Conservation (phyloP, 2,888 invertebrate genomes). For the Callyntrura guangdongensis region DNA sequence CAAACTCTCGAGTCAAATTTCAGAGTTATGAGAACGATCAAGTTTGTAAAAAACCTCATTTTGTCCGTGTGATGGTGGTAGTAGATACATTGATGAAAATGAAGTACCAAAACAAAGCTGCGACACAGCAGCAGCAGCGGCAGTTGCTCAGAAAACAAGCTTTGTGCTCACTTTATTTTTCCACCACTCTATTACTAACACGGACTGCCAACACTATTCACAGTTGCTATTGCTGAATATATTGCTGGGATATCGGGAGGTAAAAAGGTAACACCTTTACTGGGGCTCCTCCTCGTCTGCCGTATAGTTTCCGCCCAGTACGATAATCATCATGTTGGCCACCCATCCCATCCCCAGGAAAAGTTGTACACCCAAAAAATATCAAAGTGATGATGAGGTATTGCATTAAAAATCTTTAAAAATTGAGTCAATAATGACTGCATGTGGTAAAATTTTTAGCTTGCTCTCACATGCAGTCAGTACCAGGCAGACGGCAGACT, state of each 20-base stretch:
- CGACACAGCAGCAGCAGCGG: not conserved
- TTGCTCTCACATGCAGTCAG: no score
- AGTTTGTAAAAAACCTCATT: constrained; percentile 47
- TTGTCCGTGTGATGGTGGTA: constrained; percentile 77
- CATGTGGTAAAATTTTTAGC: constrained; percentile 6
- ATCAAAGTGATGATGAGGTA: constrained; percentile 34
- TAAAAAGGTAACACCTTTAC: constrained; percentile 81
- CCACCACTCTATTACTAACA: not conserved
- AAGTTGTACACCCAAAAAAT: constrained; percentile 67
- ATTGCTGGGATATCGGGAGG: constrained; percentile 46
- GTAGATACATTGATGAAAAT: constrained; percentile 56
- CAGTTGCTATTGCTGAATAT: constrained; percentile 7
- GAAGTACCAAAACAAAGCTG: constrained; percentile 35
- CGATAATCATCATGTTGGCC: constrained; percentile 82
- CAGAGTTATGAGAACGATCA: constrained; percentile 61
- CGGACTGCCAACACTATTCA: constrained; percentile 8
- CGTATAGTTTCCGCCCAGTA: constrained; percentile 83
- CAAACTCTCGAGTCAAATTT: constrained; percentile 73
- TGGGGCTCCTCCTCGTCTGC: constrained; percentile 83
- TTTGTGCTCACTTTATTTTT: not conserved
- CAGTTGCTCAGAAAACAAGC: constrained; percentile 24
- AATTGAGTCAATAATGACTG: constrained; percentile 5
- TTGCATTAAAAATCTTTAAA: constrained; percentile 11
- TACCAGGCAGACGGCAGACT: no score
- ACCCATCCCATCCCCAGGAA: constrained; percentile 83